Evolutionary conservation across 2,113 vertebrate genomes (phyloP).

Genomic region (Rynchops niger): DNA sequence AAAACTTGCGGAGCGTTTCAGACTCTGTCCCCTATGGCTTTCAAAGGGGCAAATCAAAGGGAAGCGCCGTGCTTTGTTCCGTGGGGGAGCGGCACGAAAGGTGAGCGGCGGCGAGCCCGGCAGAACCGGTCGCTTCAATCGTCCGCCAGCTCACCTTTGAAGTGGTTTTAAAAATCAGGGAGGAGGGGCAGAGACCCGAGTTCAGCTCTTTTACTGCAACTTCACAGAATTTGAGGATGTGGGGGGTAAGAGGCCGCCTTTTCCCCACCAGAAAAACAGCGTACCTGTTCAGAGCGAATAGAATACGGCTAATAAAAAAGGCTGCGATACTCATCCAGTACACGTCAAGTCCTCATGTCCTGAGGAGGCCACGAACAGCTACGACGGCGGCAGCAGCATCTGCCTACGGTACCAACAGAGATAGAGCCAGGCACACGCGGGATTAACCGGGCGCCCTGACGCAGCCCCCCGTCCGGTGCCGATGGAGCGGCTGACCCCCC

Average conservation of each 20-base stretch:
- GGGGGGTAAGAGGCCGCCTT: background rate
- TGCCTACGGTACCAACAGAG: accelerated
- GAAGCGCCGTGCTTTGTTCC: slow-evolving; percentile 37
- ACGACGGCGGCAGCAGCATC: background rate
- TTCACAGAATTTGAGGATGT: background rate
- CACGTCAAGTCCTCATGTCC: background rate
- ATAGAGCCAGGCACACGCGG: accelerated
- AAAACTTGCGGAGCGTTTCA: background rate
- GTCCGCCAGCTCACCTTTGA: slow-evolving; percentile 35
- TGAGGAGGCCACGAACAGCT: background rate
- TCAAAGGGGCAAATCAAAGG: slow-evolving; percentile 54
- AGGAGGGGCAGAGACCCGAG: slow-evolving; percentile 39
- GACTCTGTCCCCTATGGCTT: slow-evolving; percentile 5
- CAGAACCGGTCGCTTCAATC: slow-evolving; percentile 25
- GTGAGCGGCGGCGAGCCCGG: slow-evolving; percentile 1
- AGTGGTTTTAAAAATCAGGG: slow-evolving; percentile 46
- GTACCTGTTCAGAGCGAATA: background rate
- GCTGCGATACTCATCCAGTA: background rate
- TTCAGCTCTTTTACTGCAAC: slow-evolving; percentile 10
- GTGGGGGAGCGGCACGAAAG: background rate
- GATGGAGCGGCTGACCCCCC: background rate
- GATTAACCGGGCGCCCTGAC: background rate
- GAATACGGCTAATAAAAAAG: background rate
- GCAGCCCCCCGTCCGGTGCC: accelerated
- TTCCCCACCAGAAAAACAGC: background rate